These are phyloP conservation scores for Leptoteleia sp. DNA, from an alignment of 1,140 invertebrate genomes.

Conservation along the genomic window DNA sequence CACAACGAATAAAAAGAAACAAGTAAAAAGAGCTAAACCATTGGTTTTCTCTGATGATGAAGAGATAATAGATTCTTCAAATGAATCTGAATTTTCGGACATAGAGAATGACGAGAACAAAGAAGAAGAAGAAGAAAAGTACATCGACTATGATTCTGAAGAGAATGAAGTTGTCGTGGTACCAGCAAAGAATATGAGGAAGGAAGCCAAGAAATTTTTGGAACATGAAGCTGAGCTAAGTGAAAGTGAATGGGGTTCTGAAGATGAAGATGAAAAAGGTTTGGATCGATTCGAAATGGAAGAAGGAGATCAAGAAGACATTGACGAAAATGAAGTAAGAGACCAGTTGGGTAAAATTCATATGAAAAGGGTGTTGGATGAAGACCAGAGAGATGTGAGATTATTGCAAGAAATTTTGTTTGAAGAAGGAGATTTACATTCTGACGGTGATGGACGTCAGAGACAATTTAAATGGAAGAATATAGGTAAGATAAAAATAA, in stretches of 20 bases:
- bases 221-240: conserved; percentile 93
- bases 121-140: conserved; percentile 74
- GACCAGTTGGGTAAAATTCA: conserved; percentile 87
- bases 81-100: too few relatives aligned
- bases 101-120: too few relatives aligned
- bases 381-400: conserved; percentile 90
- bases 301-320: conserved; percentile 88
- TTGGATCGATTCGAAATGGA: conserved; percentile 88
- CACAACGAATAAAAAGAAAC: conserved; percentile 69
- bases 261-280: conserved; percentile 88
- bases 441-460: conserved; percentile 86
- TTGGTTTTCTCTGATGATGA: conserved; percentile 76
- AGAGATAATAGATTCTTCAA: conserved; percentile 72
- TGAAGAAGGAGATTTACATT: conserved; percentile 92
- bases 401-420: conserved; percentile 90
- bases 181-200: conserved; percentile 79
- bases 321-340: conserved; percentile 85
- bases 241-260: conserved; percentile 90
- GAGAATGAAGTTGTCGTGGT: conserved; percentile 86
- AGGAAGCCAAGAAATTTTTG: conserved; percentile 85
- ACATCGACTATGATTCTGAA: conserved; percentile 88
- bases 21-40: conserved; percentile 74
- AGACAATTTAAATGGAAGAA: conserved; percentile 92
- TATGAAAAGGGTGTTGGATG: conserved; percentile 88
- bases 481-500: conserved; percentile 82